Conservation (phyloP, 2,888 invertebrate species). For the Meteorus cinctellus region DNA sequence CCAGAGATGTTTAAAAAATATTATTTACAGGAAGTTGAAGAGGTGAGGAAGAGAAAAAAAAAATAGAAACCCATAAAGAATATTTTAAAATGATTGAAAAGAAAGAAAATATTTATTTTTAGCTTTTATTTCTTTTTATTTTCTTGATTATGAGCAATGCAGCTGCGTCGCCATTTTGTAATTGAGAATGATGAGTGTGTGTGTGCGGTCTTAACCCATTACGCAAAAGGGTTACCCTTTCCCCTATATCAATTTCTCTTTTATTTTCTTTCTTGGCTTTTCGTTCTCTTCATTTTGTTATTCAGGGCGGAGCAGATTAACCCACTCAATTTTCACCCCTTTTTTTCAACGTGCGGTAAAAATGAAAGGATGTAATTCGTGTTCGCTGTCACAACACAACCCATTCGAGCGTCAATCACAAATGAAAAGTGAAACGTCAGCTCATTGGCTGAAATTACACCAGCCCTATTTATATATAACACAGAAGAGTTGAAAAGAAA, state of each 20-base stretch:
- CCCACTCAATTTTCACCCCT: neutral
- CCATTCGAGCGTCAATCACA: slow-evolving; percentile 66
- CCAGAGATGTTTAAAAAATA: too few species aligned
- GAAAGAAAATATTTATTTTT: too few species aligned
- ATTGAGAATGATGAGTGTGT: neutral
- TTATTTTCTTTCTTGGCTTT: neutral
- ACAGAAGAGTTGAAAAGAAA: too few species aligned
- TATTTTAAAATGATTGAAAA: too few species aligned
- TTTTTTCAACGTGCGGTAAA: neutral
- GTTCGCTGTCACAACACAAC: slow-evolving; percentile 66
- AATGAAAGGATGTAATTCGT: slow-evolving; percentile 53
- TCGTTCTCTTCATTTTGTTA: neutral
- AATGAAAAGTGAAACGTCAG: neutral
- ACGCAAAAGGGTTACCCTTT: neutral
- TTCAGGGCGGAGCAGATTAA: slow-evolving; percentile 11
- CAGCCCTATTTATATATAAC: too few species aligned
- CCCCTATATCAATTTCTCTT: neutral
- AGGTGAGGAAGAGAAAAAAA: too few species aligned
- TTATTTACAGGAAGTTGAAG: too few species aligned
- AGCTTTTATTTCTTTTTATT: too few species aligned
- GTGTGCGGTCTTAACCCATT: neutral
- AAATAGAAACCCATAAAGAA: too few species aligned
- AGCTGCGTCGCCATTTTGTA: slow-evolving; percentile 12
- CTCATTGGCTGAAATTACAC: neutral
- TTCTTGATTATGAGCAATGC: neutral